phyloP scores from a whole-genome alignment of 2,797 vertebrate species.

The Adrianichthys oophorus region DNA sequence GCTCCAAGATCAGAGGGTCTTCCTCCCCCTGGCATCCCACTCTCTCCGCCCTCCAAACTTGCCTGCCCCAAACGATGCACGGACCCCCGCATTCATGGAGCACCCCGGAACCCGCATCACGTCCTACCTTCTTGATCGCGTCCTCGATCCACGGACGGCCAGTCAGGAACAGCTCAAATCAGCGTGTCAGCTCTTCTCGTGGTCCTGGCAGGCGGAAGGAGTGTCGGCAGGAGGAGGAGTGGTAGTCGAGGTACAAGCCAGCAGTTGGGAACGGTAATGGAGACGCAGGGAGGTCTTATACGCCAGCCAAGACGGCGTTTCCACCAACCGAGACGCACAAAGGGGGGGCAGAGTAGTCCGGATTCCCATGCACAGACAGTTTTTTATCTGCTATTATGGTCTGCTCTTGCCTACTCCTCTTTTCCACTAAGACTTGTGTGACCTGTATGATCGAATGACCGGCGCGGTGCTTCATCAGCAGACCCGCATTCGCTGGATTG shows the following conservation, averaged over 20 bases:
- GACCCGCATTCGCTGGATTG: constrained; percentile 71
- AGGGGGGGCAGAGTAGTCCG: constrained; percentile 53
- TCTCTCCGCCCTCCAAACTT: constrained; percentile 26
- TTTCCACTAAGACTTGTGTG: constrained; percentile 62
- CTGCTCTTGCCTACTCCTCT: constrained; percentile 48
- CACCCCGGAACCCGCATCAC: constrained; percentile 20
- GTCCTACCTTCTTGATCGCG: constrained; percentile 67
- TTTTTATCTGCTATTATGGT: constrained; percentile 43
- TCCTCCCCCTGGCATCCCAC: constrained; percentile 21
- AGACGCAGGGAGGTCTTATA: constrained; percentile 75
- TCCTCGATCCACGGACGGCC: constrained; percentile 35
- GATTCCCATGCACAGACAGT: constrained; percentile 74
- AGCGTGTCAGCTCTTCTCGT: constrained; percentile 23
- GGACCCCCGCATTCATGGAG: constrained; percentile 19
- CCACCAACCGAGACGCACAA: constrained; percentile 62
- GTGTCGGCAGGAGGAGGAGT: constrained; percentile 38
- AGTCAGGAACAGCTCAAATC: constrained; percentile 27
- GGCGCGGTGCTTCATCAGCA: constrained; percentile 74
- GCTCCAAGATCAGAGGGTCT: constrained; percentile 21
- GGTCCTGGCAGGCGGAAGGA: constrained; percentile 31
- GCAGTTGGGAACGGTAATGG: constrained; percentile 57
- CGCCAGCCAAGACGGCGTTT: constrained; percentile 62
- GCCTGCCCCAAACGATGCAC: constrained; percentile 1
- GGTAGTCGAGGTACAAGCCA: constrained; percentile 54
- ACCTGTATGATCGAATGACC: constrained; percentile 74